Evolutionary conservation across 2,888 invertebrate species (phyloP).

Genomic region (Elmis aenea): DNA sequence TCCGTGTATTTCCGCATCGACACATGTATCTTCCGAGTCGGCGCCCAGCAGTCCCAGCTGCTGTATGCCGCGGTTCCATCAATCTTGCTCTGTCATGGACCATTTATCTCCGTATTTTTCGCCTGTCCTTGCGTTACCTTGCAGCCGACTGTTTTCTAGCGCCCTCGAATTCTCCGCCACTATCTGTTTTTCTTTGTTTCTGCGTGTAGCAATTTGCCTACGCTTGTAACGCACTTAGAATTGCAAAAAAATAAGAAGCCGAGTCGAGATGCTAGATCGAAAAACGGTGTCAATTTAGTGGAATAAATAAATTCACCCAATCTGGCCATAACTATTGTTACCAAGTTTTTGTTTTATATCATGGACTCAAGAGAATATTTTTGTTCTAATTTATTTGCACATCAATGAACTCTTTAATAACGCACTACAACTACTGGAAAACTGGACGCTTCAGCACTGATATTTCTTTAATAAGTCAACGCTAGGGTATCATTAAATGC

Average conservation of each 20-base stretch:
- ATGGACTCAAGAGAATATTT: too few relatives aligned
- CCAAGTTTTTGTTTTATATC: too few relatives aligned
- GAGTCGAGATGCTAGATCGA: too few relatives aligned
- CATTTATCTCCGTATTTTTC: conserved; percentile 47
- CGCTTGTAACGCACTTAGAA: conserved; percentile 1
- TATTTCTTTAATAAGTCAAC: too few relatives aligned
- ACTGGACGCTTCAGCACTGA: too few relatives aligned
- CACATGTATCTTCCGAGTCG: conserved; percentile 41
- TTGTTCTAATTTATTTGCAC: too few relatives aligned
- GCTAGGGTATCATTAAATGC: too few relatives aligned
- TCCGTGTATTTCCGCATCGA: conserved; percentile 39
- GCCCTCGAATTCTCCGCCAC: conserved; percentile 11
- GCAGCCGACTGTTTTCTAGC: conserved; percentile 22
- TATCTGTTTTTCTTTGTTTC: conserved; percentile 9
- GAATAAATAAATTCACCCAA: too few relatives aligned
- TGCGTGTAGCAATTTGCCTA: not conserved
- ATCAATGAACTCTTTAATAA: too few relatives aligned
- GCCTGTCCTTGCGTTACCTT: conserved; percentile 38
- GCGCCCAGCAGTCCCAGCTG: conserved; percentile 28
- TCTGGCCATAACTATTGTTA: too few relatives aligned
- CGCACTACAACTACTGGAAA: too few relatives aligned
- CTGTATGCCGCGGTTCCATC: conserved; percentile 34
- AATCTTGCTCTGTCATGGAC: conserved; percentile 46
- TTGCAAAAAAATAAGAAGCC: not conserved
- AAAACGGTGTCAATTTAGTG: too few relatives aligned